phyloP scores from a whole-genome alignment of 2,797 vertebrate species.

The Aldrovandia affinis region DNA sequence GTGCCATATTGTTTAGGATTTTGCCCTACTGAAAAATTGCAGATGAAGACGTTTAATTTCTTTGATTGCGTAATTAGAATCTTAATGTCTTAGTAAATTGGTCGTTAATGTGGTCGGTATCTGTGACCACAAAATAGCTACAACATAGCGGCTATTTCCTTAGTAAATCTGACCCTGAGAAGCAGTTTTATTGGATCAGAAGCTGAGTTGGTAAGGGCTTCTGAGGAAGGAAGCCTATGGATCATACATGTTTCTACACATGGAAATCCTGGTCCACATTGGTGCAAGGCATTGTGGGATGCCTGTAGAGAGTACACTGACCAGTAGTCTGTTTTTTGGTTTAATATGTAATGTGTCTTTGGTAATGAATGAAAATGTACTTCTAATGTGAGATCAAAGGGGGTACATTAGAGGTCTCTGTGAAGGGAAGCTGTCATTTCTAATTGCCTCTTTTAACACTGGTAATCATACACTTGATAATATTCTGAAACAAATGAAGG shows the following conservation, averaged over 20 bases:
- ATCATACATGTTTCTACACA: neutral
- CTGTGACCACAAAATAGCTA: too few relatives aligned
- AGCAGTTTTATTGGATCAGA: too few relatives aligned
- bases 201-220: neutral
- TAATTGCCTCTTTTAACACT: neutral
- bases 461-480: neutral
- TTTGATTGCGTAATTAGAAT: too few relatives aligned
- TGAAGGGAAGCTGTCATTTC: neutral
- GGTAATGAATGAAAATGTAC: slow-evolving; percentile 7
- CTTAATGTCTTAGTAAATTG: too few relatives aligned
- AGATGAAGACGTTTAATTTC: too few relatives aligned
- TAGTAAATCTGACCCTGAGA: too few relatives aligned
- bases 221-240: neutral
- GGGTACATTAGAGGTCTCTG: neutral
- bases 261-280: neutral
- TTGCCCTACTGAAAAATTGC: too few relatives aligned
- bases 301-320: neutral
- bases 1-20: too few relatives aligned
- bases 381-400: neutral
- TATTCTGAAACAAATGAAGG: neutral
- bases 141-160: too few relatives aligned
- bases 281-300: slow-evolving; percentile 10
- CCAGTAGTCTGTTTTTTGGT: neutral
- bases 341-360: slow-evolving; percentile 6
- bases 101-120: too few relatives aligned